These are phyloP conservation scores for Myiothlypis coronata DNA, from an alignment of 2,797 vertebrate genomes.

Conservation along the genomic window DNA sequence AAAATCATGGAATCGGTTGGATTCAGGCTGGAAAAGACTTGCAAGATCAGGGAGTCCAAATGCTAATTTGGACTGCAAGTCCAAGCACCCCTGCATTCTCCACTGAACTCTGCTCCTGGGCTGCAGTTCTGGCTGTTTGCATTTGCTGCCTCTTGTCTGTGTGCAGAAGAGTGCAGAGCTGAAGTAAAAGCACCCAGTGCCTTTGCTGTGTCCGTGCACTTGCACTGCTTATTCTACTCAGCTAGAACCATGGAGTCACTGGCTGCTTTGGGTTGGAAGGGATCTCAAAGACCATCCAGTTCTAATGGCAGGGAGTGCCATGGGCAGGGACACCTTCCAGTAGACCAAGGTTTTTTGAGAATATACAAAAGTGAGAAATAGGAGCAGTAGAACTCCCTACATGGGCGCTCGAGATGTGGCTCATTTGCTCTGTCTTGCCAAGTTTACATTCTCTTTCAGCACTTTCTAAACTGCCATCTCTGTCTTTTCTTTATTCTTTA, in stretches of 20 bases:
- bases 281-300: not conserved
- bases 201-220: rapidly evolving
- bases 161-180: not conserved
- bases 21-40: not conserved
- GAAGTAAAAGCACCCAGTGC: not conserved
- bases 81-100: not conserved
- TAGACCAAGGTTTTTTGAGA: not conserved
- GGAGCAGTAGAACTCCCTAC: not conserved
- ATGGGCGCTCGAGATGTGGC: not conserved
- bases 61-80: not conserved
- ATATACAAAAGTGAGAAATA: not conserved
- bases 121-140: not conserved
- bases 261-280: not conserved
- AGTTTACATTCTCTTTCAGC: not conserved
- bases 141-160: not conserved
- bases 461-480: not conserved
- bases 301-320: not conserved
- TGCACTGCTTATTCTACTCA: not conserved
- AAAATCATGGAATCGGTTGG: not conserved
- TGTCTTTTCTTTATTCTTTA: not conserved
- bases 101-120: not conserved
- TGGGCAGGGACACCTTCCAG: not conserved
- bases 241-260: not conserved
- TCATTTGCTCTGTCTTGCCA: not conserved
- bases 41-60: too few relatives aligned